Base-by-base conservation (phyloP, 2,113 vertebrate species). In the Menura novaehollandiae region DNA sequence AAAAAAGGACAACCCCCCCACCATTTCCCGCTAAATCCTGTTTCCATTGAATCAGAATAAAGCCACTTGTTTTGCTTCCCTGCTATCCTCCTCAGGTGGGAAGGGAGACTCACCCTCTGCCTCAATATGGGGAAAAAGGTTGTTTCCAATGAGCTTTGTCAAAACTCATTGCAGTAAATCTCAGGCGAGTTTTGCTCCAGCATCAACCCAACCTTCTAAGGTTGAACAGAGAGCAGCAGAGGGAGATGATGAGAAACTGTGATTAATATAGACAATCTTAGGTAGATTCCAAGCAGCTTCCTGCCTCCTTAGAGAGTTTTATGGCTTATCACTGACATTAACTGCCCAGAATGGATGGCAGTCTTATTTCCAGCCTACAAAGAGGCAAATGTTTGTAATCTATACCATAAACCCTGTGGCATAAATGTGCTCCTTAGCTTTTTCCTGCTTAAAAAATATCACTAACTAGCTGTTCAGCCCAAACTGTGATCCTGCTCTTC, bases 11-110 rank as follows among this genome's bases (percentile, higher is more conserved):
- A 2, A 67, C 10, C 3, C 13, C 4, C 6, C 30, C 23, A 39
- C 21, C 41, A 27, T 62, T 84, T 80, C 74, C 3, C 27, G 23
- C 24, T 51, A 73, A 81, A 73, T 64, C 23, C 46, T 41, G 2
- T 69, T 77, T 80, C 56, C 21, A 35, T 1, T 33, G 23, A 80
- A 60, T 47, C 21, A 46, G 20, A 63, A 52, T 16, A 35, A 89
- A 85, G 33, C 4, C 16, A 9, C 13, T 47, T 53, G 22, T 64
- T 85, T 85, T 75, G 2, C 27, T 60, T 60, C 49, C 44, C 64
- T 72, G 46, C 35, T 0, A 0, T 67, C 55, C 43, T 58, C 32
- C 32, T 76, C 2, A 1, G 11, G 10, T 44, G 6, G 43, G 55
- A 85, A 68, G 62, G 30, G 53, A 83, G 16, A 11, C 10, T 74